Evolutionary conservation across 2,113 vertebrate species (phyloP), one percentile per base, ranked within the genome.

Genomic region (Amphiprion percula): DNA sequence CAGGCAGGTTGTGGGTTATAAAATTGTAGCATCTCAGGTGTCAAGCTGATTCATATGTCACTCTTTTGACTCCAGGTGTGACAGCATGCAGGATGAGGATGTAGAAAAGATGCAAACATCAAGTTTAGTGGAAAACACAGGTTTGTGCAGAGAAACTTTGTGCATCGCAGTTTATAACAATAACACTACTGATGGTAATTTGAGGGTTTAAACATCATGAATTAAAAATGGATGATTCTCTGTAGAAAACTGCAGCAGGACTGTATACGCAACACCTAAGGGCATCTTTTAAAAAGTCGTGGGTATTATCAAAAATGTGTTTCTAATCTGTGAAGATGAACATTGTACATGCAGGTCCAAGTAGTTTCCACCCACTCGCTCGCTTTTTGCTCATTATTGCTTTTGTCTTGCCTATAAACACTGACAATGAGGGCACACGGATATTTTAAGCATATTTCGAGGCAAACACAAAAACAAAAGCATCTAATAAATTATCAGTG

Each of bases 361-460:
- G 65, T 12, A 26, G 61, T 65, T 71, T 54, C 19, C 33, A 39
- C 26, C 9, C 9, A 44, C 30, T 16, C 2, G 0, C 54, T 77
- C 24, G 61, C 23, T 39, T 24, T 80, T 33, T 15, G 41, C 17
- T 64, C 64, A 72, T 62, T n/a, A 49, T 24, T 56, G 65, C 39
- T 68, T 73, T 83, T 26, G 30, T 73, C n/a, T 85, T 85, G 77
- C 74, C 76, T 50, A 49, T 73, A 73, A 80, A 82, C 68, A 65
- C 69, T 54, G 55, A 54, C 39, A 61, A 66, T 46, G 61, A 70
- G 55, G 73, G 58, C 46, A 64, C 21, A 49, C 2, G 4, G 16
- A 61, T 55, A 47, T 62, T 78, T 71, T 23, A 58, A 17, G 80
- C 46, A 59, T 47, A 55, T 26, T 26, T 58, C 44, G 21, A 71